Base-by-base conservation (phyloP, 2,888 invertebrate species). In the Eupithecia inturbata region DNA sequence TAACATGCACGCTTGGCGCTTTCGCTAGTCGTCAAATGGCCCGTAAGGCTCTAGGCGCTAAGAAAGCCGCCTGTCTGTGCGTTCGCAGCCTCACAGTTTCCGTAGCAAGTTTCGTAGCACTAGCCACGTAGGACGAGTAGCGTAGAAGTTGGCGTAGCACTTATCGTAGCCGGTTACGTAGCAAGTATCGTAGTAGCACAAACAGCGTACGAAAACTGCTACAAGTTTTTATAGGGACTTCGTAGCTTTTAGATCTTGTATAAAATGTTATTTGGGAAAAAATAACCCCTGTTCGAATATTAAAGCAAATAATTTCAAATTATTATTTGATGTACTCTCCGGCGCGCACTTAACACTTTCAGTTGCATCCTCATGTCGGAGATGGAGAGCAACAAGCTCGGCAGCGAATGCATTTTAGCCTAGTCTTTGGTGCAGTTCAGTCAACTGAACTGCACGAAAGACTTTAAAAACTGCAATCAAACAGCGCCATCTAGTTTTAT, bases 401-500 rank as follows among this genome's bases (percentile, higher is more conserved):
- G 41, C 16, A 45, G 45, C n/a, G n/a, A 45, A 45, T 45, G 45
- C 7, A 1, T 2, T 45, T 14, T 41, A 16, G 7, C n/a, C 45
- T 45, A n/a, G n/a, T 6, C 45, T 19, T n/a, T n/a, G 7, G 7
- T 0, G 3, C 0, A 41, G 1, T 6, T 9, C 16, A 16, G 16
- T 45, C 45, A 45, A 19, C 7, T 7, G 2, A 45, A 45, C 2
- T 41, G 45, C 45, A 45, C 6, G 7, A 45, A 1, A 10, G 9
- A 45, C 0, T 45, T 2, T 10, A 22, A 53, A 22, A 22, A 22
- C 22, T 45, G n/a, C 22, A 53, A 1, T 57, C n/a, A 26, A 57
- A 62, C 69, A 73, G 53, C 69, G 76, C 76, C 76, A 76, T 76
- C 76, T 76, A 73, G 39, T 26, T 70, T 16, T 7, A 28, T 62